phyloP scores from a whole-genome alignment of 2,888 invertebrate species.

The Leptopterna dolabrata region DNA sequence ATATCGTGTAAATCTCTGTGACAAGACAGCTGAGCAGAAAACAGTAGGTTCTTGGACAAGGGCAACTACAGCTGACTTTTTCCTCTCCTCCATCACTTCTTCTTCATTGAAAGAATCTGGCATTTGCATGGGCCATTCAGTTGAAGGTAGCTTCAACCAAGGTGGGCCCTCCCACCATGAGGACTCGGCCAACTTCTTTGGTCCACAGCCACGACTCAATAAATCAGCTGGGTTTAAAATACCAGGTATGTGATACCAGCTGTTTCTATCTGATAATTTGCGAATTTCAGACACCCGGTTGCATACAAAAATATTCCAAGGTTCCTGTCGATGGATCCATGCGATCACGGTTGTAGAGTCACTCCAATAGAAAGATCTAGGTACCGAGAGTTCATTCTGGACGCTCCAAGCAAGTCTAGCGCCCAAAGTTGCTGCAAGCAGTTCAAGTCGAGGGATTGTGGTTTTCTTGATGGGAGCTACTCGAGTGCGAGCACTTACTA shows the following conservation, averaged over 20 bases:
- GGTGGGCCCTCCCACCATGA: constrained; percentile 65
- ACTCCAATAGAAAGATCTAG: constrained; percentile 61
- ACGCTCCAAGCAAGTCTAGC: constrained; percentile 60
- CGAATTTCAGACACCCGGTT: constrained; percentile 64
- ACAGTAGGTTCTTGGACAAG: background rate
- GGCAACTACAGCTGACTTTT: constrained; percentile 22
- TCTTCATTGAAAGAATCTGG: background rate
- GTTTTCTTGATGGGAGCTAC: constrained; percentile 60
- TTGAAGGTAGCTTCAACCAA: constrained; percentile 61
- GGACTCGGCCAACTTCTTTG: constrained; percentile 58
- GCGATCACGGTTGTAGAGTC: constrained; percentile 63
- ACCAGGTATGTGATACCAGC: constrained; percentile 64
- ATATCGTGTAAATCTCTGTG: background rate
- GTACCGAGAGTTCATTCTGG: background rate
- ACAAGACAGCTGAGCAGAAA: background rate
- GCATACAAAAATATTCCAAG: constrained; percentile 63
- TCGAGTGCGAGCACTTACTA: constrained; percentile 63
- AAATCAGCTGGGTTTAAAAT: constrained; percentile 65
- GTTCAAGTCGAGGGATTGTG: constrained; percentile 64
- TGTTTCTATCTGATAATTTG: constrained; percentile 37
- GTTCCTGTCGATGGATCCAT: constrained; percentile 62
- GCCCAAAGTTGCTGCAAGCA: constrained; percentile 64
- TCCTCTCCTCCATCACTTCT: constrained; percentile 36
- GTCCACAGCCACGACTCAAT: constrained; percentile 64
- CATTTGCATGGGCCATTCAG: constrained; percentile 61